Conservation (phyloP, 2,888 invertebrate genomes). For the Andrena flavipes region DNA sequence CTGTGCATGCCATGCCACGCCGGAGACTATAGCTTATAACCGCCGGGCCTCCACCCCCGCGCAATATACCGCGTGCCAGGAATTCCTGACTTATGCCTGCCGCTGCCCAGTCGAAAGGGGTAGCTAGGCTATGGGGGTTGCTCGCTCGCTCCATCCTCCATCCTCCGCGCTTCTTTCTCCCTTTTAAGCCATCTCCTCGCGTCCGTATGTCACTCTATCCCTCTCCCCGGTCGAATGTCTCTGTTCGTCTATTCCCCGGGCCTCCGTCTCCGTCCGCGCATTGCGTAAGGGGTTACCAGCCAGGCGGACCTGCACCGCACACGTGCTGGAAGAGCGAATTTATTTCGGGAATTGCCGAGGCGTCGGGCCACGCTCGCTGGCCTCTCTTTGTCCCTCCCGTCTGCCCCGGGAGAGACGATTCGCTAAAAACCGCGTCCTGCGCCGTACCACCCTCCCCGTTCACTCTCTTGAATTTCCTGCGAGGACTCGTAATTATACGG, state of each 20-base stretch:
- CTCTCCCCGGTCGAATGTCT: constrained; percentile 17
- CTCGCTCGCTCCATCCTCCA: constrained; percentile 71
- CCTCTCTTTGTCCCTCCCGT: background rate
- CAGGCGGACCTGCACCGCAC: constrained; percentile 37
- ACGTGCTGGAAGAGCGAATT: constrained; percentile 66
- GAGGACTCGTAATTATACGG: constrained; percentile 57
- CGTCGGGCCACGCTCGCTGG: background rate
- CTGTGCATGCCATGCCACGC: constrained; percentile 83
- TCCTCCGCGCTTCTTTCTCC: background rate
- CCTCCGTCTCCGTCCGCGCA: constrained; percentile 69
- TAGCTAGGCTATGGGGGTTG: constrained; percentile 50
- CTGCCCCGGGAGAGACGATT: constrained; percentile 42
- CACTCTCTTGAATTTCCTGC: constrained; percentile 49
- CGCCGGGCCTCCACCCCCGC: constrained; percentile 77
- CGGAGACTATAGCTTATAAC: constrained; percentile 84
- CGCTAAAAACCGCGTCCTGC: constrained; percentile 56
- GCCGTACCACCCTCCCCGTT: background rate
- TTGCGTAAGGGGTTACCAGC: constrained; percentile 62
- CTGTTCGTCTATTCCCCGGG: constrained; percentile 34
- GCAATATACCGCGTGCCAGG: constrained; percentile 84
- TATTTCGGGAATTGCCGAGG: constrained; percentile 66
- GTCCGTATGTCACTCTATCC: constrained; percentile 24
- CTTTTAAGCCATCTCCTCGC: constrained; percentile 18
- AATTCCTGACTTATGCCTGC: constrained; percentile 83
- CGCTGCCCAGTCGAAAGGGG: constrained; percentile 78